Base-by-base conservation (phyloP, 2,888 invertebrate genomes). In the Erynnis tages region DNA sequence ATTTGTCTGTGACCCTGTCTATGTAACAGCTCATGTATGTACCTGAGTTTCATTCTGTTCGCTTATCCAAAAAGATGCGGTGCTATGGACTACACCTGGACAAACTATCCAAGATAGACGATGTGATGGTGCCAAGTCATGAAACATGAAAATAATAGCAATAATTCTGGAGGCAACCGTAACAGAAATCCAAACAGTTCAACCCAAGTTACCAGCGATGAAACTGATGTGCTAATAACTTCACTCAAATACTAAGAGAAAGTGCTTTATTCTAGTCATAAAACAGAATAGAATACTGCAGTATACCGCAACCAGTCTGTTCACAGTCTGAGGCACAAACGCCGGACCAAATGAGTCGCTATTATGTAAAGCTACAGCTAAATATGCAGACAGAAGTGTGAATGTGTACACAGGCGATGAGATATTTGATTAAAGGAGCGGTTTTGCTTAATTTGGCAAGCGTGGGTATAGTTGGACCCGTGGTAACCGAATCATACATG, bases 261-360 rank as follows among this genome's bases (percentile, higher is more conserved):
- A 46, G 25, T 38, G 48, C 38, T 38, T 48, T 38, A 44, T 44
- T 52, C 17, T 30, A 30, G 37, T 19, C 29, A 52, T 52, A 52
- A 44, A 52, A 52, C 44, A 30, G 37, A 44, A 41, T 16, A 21
- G 43, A 43, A 43, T 19, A 30, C 29, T 52, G 52, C 44, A 37
- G 52, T 38, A 38, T 35, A 44, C 52, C 37, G 52, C 37, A 44
- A 21, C 35, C 43, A 38, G 44, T 44, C 50, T 44, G 30, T 52
- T 44, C 44, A 52, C 27, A 37, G 43, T 50, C 43, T 44, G 44
- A 37, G 37, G 37, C 19, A 44, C 52, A 44, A 44, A 44, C 52
- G 52, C 52, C 44, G 37, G 52, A 44, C 52, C 52, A 44, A 52
- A 52, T 52, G 52, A 52, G 52, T 52, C 44, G 21, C 52, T 38